phyloP scores from a whole-genome alignment of 1,140 invertebrate genomes.

The Pseudomyrmex sp. region DNA sequence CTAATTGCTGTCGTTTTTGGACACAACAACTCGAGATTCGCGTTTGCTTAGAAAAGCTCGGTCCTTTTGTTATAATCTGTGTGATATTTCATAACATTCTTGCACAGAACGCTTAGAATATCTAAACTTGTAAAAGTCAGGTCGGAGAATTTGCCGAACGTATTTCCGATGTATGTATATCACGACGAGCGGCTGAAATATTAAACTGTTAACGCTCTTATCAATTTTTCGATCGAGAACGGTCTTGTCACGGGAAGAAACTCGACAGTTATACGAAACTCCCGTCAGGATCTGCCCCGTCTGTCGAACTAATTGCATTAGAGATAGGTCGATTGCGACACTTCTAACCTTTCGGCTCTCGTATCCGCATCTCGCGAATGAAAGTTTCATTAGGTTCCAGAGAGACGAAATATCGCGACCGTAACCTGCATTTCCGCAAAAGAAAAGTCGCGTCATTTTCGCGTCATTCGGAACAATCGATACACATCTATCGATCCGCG shows the following conservation, averaged over 20 bases:
- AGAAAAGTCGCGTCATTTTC: conserved; percentile 38
- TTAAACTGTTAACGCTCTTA: conserved; percentile 2
- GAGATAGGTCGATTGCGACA: conserved; percentile 50
- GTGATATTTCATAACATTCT: neutral
- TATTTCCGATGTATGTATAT: conserved; percentile 1
- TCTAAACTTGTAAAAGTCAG: conserved; percentile 24
- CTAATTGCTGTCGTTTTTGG: conserved; percentile 53
- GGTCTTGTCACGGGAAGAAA: conserved; percentile 21
- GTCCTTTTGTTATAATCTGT: neutral
- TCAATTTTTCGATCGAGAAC: conserved; percentile 11
- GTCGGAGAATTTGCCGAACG: neutral
- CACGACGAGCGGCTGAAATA: conserved; percentile 2
- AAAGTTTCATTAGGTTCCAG: conserved; percentile 65
- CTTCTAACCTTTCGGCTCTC: conserved; percentile 61
- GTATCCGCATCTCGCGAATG: conserved; percentile 46
- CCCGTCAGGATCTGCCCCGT: conserved; percentile 27
- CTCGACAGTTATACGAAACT: conserved; percentile 14
- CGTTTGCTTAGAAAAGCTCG: neutral
- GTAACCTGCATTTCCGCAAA: conserved; percentile 32
- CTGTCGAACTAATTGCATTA: conserved; percentile 57
- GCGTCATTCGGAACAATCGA: conserved; percentile 10
- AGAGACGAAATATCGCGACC: neutral
- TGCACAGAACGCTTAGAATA: neutral
- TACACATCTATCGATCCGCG: conserved; percentile 19
- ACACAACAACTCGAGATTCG: neutral